A percentile compares a stretch with the other conserved stretches of the same genome.
Evolutionary conservation across 2,113 vertebrate genomes (phyloP).

Genomic region (Grammomys dolichurus): DNA sequence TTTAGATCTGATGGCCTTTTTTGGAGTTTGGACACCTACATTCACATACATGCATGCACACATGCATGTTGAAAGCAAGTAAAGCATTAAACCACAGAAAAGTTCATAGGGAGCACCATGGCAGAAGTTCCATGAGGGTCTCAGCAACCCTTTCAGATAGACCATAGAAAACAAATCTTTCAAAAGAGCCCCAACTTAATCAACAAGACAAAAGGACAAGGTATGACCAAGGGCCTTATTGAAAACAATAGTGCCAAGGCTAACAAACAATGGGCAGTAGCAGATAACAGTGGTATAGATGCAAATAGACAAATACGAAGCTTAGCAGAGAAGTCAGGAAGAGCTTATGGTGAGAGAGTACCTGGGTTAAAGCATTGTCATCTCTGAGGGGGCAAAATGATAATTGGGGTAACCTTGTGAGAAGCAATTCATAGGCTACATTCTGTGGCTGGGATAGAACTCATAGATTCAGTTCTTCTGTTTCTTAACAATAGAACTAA

Average conservation of each 20-base stretch:
- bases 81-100: neutral
- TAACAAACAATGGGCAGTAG: neutral
- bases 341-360: neutral
- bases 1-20: neutral
- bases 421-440: neutral
- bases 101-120: neutral
- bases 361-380: neutral
- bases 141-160: neutral
- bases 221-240: neutral
- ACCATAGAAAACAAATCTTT: neutral
- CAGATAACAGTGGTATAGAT: neutral
- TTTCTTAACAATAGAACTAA: neutral
- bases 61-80: neutral
- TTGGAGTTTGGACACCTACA: neutral
- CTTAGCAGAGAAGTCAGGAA: neutral
- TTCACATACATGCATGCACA: neutral
- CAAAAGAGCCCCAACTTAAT: neutral
- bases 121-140: neutral
- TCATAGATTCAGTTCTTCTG: neutral
- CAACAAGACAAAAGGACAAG: neutral
- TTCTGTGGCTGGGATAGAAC: neutral
- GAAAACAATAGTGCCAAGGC: neutral
- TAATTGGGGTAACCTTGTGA: neutral
- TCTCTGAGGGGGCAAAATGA: too few species aligned
- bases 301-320: neutral